Base-by-base conservation (phyloP, 92 coral and sea anemone genomes). In the Diadumene lineata region DNA sequence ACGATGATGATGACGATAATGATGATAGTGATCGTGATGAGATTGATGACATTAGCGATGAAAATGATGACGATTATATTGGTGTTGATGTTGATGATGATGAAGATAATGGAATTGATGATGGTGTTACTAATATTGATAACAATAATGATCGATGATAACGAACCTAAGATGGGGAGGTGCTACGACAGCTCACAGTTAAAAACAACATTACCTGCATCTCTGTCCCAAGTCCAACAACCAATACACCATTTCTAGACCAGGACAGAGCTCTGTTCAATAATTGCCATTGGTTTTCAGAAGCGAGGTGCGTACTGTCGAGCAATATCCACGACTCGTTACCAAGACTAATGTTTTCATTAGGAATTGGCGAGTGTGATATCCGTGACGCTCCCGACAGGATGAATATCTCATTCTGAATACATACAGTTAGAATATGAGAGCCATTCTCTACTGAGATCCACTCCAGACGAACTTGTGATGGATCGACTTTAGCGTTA, bases 151-250 rank as follows among this genome's bases (percentile, higher is more conserved):
- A 38, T 38, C 13, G 48, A 38, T 38, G 48, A 38, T 38, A 13
- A 38, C 13, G 48, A 38, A 4, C 6, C 48, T 38, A 38, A 38
- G 6, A n/a, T n/a, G n/a, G n/a, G n/a, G n/a, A n/a, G n/a, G n/a
- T n/a, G n/a, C n/a, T n/a, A n/a, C n/a, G n/a, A n/a, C n/a, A n/a
- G n/a, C n/a, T n/a, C n/a, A n/a, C n/a, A n/a, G n/a, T n/a, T n/a
- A n/a, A n/a, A n/a, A n/a, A n/a, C n/a, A n/a, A n/a, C n/a, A n/a
- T 38, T 6, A 38, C 48, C 64, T 96, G 99, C 85, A 96, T 93
- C 69, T 96, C 99, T 1, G 97, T 92, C 8, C 99, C 99, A 26
- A 96, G 81, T 0, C 99, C 99, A 0, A 96, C 99, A 0, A 96
- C 97, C 27, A 96, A 93, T 22, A 96, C 86, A 22, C 99, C 99